Percentiles rank a stretch among this genome's conserved stretches.
Evolutionary conservation across 2,113 vertebrate species (phyloP).

Genomic region (Tenrec ecaudatus): DNA sequence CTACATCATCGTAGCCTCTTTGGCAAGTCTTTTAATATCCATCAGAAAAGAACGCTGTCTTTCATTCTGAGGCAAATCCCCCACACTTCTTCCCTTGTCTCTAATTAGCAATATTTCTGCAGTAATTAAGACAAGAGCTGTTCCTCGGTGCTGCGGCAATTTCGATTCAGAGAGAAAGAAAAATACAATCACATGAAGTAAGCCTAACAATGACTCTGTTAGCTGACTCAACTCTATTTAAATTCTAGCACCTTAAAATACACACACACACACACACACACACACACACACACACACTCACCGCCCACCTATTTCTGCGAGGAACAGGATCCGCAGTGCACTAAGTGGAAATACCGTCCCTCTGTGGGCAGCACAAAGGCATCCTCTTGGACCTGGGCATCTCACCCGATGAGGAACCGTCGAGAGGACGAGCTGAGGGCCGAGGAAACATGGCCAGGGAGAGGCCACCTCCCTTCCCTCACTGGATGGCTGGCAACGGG

Average conservation of each 20-base stretch:
- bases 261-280: background rate
- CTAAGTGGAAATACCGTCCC: background rate
- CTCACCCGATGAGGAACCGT: background rate
- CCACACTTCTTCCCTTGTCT: slow-evolving; percentile 75
- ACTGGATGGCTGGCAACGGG: background rate
- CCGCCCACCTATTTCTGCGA: background rate
- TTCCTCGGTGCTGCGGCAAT: slow-evolving; percentile 6
- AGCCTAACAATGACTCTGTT: slow-evolving; percentile 9
- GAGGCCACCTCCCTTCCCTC: background rate
- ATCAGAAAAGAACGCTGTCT: slow-evolving; percentile 75
- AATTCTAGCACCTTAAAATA: background rate
- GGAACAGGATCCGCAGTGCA: background rate
- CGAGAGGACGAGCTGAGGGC: background rate
- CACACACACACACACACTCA: background rate
- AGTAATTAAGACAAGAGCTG: slow-evolving; percentile 78
- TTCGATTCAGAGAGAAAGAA: slow-evolving; percentile 62
- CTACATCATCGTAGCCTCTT: slow-evolving; percentile 67
- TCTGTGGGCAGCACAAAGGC: slow-evolving; percentile 23
- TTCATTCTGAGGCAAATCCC: slow-evolving; percentile 76
- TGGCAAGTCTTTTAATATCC: slow-evolving; percentile 73
- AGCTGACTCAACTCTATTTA: slow-evolving; percentile 32
- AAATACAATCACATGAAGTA: slow-evolving; percentile 9
- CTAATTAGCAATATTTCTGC: slow-evolving; percentile 81
- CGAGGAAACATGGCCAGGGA: background rate
- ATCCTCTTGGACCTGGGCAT: background rate